Conservation (phyloP, 2,113 vertebrate genomes). For the Lamprotornis superbus region DNA sequence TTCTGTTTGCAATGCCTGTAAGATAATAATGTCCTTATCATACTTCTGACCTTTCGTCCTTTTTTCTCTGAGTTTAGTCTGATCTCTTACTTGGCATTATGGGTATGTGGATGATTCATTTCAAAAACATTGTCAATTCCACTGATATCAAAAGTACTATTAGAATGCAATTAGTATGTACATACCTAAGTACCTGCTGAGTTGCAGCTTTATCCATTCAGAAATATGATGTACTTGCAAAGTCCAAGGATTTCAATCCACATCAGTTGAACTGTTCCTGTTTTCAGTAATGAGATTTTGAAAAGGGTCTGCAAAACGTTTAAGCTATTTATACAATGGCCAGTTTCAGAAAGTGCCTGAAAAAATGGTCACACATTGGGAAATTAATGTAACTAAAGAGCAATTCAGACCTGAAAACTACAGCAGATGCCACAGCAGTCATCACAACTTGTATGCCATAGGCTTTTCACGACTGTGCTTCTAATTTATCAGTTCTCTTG, state of each 20-base stretch:
- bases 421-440: neutral
- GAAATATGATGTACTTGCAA: neutral
- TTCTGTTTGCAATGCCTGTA: neutral
- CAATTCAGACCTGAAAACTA: neutral
- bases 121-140: neutral
- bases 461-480: neutral
- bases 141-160: neutral
- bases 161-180: neutral
- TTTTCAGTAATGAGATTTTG: slow-evolving; percentile 23
- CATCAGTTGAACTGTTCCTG: neutral
- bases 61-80: neutral
- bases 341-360: neutral
- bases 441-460: neutral
- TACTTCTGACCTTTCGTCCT: neutral
- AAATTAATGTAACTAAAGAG: neutral
- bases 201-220: neutral
- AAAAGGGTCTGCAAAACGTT: neutral
- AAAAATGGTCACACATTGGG: neutral
- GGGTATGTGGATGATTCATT: neutral
- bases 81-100: neutral
- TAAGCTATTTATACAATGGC: neutral
- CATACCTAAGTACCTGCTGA: neutral
- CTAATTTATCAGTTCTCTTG: neutral
- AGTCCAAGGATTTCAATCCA: neutral
- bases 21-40: neutral